Evolutionary conservation across 2,797 vertebrate genomes (phyloP).

Genomic region (Lepidocolaptes lacrymiger): DNA sequence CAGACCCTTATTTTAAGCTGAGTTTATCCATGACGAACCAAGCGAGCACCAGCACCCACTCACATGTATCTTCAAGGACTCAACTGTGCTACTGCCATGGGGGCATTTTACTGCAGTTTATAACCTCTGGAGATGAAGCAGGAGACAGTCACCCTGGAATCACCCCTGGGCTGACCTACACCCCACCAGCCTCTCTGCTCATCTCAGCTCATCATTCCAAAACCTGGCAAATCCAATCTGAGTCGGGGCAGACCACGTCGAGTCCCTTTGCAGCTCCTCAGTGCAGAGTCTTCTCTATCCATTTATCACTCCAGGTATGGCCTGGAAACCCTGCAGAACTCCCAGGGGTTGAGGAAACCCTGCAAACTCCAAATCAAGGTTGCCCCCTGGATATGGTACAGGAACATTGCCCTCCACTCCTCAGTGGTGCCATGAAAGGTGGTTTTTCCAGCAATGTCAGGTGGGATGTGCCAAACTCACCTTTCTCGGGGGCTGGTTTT

Average conservation of each 20-base stretch:
- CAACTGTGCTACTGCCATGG: accelerated
- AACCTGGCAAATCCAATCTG: accelerated
- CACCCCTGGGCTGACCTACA: background rate
- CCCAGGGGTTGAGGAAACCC: background rate
- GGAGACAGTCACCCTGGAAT: background rate
- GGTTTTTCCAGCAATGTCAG: background rate
- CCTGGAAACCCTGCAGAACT: background rate
- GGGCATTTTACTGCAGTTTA: background rate
- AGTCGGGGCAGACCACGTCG: accelerated
- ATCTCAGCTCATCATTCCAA: background rate
- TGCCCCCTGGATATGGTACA: accelerated
- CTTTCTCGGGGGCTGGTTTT: background rate
- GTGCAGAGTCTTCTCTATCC: background rate
- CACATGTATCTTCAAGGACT: background rate
- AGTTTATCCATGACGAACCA: background rate
- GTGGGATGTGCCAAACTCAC: background rate
- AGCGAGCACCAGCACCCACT: background rate
- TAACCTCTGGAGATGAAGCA: background rate
- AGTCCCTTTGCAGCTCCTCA: background rate
- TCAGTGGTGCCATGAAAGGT: accelerated
- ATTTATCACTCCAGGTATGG: accelerated
- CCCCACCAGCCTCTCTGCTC: background rate
- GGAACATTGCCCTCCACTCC: background rate
- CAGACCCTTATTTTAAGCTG: background rate
- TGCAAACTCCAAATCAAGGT: background rate